A percentile compares a stretch with the other conserved stretches of the same genome.
These are phyloP conservation scores for Ditylenchus weischeri DNA, from an alignment of 2,888 invertebrate species.

Conservation along the genomic window DNA sequence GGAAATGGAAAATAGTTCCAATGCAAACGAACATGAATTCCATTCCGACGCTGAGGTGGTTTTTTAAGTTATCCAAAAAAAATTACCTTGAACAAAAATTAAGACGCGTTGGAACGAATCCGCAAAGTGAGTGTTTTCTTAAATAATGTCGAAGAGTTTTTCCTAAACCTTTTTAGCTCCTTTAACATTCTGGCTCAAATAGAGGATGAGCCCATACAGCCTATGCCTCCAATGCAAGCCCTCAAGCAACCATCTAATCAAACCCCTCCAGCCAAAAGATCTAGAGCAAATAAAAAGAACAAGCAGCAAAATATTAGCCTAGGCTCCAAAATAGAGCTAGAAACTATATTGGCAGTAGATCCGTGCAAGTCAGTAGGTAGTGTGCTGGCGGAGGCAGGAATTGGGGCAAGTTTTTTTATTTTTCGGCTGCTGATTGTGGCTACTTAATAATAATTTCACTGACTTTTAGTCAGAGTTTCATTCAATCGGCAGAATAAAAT, in stretches of 20 bases:
- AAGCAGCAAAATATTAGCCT: not conserved
- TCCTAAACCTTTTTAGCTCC: not conserved
- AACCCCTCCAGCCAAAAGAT: not conserved
- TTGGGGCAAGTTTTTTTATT: slow-evolving; percentile 20
- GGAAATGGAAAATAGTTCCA: slow-evolving; percentile 1
- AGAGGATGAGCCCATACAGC: not conserved
- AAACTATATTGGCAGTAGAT: slow-evolving; percentile 11
- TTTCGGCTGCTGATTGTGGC: not conserved
- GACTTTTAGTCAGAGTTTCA: not conserved
- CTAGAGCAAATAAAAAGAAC: not conserved
- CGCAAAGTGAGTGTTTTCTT: not conserved
- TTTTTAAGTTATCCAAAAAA: no score
- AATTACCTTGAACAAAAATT: no score
- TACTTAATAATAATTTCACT: not conserved
- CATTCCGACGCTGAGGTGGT: slow-evolving; percentile 7
- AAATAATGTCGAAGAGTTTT: no score
- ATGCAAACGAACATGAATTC: slow-evolving; percentile 16
- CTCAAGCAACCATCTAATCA: no score
- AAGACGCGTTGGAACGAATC: slow-evolving; percentile 8
- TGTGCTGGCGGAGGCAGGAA: slow-evolving; percentile 26
- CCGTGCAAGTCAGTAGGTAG: slow-evolving; percentile 16
- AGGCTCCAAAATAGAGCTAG: slow-evolving; percentile 4
- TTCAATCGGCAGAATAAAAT: not conserved
- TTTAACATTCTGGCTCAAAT: slow-evolving; percentile 13
- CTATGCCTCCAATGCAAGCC: not conserved